These are phyloP conservation scores for Callyntrura guangdongensis DNA, from an alignment of 2,888 invertebrate genomes.

Conservation along the genomic window DNA sequence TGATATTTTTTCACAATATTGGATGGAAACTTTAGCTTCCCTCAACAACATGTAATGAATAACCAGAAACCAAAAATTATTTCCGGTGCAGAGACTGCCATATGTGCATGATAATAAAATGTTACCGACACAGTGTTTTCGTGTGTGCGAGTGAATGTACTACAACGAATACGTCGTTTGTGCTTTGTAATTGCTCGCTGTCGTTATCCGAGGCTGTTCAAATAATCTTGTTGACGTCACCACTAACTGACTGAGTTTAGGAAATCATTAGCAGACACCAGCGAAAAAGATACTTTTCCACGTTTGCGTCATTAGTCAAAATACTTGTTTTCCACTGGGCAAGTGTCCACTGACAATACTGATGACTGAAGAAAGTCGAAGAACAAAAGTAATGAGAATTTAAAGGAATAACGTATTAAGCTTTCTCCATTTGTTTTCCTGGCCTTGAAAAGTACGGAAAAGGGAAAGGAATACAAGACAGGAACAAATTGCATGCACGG, in stretches of 20 bases:
- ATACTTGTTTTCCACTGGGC: not conserved
- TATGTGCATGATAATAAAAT: not conserved
- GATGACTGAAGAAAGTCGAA: not conserved
- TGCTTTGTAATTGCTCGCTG: no score
- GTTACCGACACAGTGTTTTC: no score
- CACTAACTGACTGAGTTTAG: no score
- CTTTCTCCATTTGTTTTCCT: not conserved
- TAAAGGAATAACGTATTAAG: not conserved
- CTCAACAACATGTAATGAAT: not conserved
- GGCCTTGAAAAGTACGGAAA: not conserved
- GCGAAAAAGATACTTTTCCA: no score
- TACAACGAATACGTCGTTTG: no score
- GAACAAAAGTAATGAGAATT: no score
- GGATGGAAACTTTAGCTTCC: not conserved
- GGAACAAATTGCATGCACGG: no score
- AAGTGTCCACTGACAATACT: not conserved
- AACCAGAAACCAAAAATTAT: slow-evolving; percentile 1
- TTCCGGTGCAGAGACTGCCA: not conserved
- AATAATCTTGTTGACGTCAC: no score
- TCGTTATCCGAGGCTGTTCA: no score
- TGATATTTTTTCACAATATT: not conserved
- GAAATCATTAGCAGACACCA: no score
- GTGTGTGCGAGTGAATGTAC: no score
- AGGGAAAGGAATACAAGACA: not conserved
- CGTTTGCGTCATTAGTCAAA: not conserved